Base-by-base conservation (phyloP, 2,888 invertebrate genomes). In the Heteromyza rotundicornis region DNA sequence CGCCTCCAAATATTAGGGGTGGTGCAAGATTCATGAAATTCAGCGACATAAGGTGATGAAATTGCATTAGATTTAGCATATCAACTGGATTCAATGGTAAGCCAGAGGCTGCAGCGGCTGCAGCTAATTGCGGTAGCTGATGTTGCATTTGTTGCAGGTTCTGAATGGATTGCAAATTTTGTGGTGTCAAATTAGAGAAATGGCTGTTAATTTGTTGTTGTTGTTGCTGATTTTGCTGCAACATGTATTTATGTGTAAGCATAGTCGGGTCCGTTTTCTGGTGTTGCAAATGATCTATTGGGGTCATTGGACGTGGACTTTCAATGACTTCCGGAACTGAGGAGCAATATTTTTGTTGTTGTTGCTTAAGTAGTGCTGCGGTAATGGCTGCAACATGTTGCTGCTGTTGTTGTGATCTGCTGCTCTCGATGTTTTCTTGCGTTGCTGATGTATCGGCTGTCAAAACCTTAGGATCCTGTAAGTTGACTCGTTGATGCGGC, bases 1-100 rank as follows among this genome's bases (percentile, higher is more conserved):
- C 44, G 2, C 70, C 79, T 1, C 82, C 83, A 63, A 82, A 83
- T 24, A 84, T 82, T 17, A 84, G 63, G 1, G 96, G 96, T 22
- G 96, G 96, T 78, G 96, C 96, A 58, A 97, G 86, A 84, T 96
- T 96, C 95, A 97, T 96, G 36, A 96, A 94, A 19, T 95, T 95
- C 64, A 95, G 84, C 69, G 92, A 91, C 88, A 97, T 93, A 87
- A 97, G 89, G 52, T 95, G 95, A 78, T 95, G 95, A 77, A 95
- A 89, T 79, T 95, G 92, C 72, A 92, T 93, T 68, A 96, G 86
- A 75, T 92, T 92, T 66, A 92, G 89, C 80, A 92, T 92, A 57
- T 93, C 85, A 77, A 96, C 94, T 84, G 95, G 90, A 75, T 91
- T 94, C 58, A 94, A 84, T 1, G 94, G 94, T 12, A 92, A 90